Percentiles rank a stretch among this genome's conserved stretches.
Conservation (phyloP, 2,113 vertebrate genomes). For the Microtus pennsylvanicus region DNA sequence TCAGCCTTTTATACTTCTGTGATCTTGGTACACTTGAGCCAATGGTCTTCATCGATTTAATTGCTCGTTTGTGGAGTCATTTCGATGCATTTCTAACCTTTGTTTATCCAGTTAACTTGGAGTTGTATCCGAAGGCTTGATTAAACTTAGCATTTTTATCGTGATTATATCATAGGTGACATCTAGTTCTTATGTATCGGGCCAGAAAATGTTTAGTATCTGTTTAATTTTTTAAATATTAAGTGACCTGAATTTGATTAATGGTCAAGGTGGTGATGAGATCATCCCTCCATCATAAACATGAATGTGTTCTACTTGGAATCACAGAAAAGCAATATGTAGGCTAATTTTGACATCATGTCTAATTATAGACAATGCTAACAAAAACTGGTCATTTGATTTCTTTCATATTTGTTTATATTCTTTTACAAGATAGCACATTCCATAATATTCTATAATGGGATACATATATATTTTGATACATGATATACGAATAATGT, state of each 20-base stretch:
- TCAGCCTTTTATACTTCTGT: neutral
- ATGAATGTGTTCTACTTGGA: slow-evolving; percentile 5
- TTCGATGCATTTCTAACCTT: neutral
- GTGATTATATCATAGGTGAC: neutral
- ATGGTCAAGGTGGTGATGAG: neutral
- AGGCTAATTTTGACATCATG: neutral
- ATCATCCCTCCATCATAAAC: neutral
- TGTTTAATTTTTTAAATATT: slow-evolving; percentile 26
- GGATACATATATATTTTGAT: neutral
- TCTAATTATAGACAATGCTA: neutral
- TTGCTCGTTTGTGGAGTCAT: neutral
- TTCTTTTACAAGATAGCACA: neutral
- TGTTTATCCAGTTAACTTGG: slow-evolving; percentile 22
- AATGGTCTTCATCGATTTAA: neutral
- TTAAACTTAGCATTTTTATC: slow-evolving; percentile 55
- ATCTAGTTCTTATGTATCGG: neutral
- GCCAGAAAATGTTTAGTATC: neutral
- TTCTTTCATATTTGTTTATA: neutral
- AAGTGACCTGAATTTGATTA: slow-evolving; percentile 54
- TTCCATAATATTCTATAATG: slow-evolving; percentile 3
- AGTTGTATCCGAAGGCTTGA: neutral
- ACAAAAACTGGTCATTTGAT: slow-evolving; percentile 4
- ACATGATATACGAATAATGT: neutral
- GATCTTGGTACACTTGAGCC: neutral
- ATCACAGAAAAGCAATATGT: neutral